Percentiles rank a stretch among this genome's conserved stretches.
Evolutionary conservation across 2,888 invertebrate species (phyloP).

Genomic region (Meta bourneti): DNA sequence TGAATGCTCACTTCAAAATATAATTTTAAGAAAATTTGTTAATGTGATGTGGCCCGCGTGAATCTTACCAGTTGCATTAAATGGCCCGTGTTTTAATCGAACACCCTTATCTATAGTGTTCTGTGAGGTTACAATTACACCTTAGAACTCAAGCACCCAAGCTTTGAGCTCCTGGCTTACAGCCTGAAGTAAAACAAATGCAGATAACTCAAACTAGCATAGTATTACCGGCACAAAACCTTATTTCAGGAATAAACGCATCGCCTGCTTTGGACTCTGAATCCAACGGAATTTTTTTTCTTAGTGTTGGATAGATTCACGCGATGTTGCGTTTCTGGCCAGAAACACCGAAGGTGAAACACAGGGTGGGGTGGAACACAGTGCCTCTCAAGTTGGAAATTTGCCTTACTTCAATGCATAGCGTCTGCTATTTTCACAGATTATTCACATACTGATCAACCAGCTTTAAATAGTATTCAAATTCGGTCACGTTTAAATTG

Average conservation of each 20-base stretch:
- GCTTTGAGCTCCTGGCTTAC: background rate
- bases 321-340: background rate
- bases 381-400: background rate
- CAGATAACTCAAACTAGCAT: background rate
- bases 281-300: background rate
- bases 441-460: background rate
- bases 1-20: too few relatives aligned
- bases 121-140: too few relatives aligned
- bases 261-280: background rate
- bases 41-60: too few relatives aligned
- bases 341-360: too few relatives aligned
- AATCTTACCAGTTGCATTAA: too few relatives aligned
- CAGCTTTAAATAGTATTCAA: background rate
- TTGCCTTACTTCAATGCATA: background rate
- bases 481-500: background rate
- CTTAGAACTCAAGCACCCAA: background rate
- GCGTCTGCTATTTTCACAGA: background rate
- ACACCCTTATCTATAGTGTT: too few relatives aligned
- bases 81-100: too few relatives aligned
- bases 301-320: conserved; percentile 11
- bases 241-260: background rate
- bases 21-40: too few relatives aligned
- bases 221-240: background rate
- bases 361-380: background rate
- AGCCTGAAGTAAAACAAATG: background rate